Evolutionary conservation across 1,140 invertebrate genomes (phyloP).

Genomic region (Drosophila mojavensis): DNA sequence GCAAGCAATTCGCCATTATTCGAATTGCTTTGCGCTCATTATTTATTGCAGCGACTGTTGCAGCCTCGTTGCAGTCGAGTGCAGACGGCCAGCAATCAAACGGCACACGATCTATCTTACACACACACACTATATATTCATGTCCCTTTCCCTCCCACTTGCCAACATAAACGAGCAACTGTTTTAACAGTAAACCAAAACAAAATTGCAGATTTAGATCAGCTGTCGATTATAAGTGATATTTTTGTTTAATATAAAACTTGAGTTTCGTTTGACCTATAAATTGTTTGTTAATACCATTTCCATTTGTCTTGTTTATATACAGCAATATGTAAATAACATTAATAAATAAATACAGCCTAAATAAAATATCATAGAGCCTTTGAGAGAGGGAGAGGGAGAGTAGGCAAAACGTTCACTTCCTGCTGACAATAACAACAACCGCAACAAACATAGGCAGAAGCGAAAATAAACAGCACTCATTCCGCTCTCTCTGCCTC

Average conservation of each 20-base stretch:
- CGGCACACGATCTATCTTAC: conserved; percentile 31
- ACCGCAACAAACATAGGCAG: conserved; percentile 13
- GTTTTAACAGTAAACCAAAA: background rate
- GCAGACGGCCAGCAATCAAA: conserved; percentile 51
- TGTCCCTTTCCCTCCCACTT: conserved; percentile 23
- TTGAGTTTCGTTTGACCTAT: background rate
- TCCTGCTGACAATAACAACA: conserved; percentile 26
- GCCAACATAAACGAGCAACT: background rate
- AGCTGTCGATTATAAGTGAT: background rate
- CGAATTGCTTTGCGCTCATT: conserved; percentile 73
- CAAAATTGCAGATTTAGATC: background rate
- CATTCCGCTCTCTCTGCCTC: conserved; percentile 7
- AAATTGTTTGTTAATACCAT: conserved; percentile 9
- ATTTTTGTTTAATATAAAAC: background rate
- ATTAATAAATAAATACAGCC: conserved; percentile 28
- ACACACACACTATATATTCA: background rate
- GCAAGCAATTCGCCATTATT: conserved; percentile 67
- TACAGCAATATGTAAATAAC: conserved; percentile 38
- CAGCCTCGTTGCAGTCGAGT: conserved; percentile 57
- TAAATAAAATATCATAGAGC: conserved; percentile 12
- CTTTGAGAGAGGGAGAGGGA: background rate
- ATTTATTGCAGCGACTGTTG: conserved; percentile 67
- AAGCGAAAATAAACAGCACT: conserved; percentile 41
- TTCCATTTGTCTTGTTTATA: conserved; percentile 22
- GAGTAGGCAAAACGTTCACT: conserved; percentile 27